Percentiles rank a stretch among this genome's conserved stretches.
Evolutionary conservation across 2,888 invertebrate genomes (phyloP).

Genomic region (Ryuthela nishihirai): DNA sequence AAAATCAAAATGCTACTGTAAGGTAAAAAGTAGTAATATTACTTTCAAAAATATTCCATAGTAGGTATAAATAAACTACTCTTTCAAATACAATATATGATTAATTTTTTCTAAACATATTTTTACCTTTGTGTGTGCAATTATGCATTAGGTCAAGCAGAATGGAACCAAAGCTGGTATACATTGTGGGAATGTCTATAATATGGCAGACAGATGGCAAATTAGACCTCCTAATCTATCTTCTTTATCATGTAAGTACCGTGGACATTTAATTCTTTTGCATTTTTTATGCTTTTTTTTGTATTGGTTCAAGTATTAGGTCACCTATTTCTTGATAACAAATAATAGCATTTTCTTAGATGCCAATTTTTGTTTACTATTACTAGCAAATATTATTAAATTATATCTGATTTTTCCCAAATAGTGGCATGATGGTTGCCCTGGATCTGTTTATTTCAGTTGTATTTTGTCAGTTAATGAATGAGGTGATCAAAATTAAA

Average conservation of each 20-base stretch:
- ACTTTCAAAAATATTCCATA: too few relatives aligned
- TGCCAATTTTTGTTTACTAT: too few relatives aligned
- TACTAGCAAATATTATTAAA: too few relatives aligned
- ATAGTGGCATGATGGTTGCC: too few relatives aligned
- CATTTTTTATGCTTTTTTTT: background rate
- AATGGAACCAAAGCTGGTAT: constrained; percentile 50
- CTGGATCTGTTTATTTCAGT: background rate
- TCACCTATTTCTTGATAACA: too few relatives aligned
- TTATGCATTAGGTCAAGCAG: background rate
- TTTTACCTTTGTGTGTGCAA: background rate
- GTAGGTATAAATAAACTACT: too few relatives aligned
- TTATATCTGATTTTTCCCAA: too few relatives aligned
- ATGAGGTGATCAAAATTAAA: background rate
- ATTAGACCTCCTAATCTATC: constrained; percentile 62
- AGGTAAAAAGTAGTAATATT: too few relatives aligned
- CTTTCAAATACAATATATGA: background rate
- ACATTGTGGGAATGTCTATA: constrained; percentile 64
- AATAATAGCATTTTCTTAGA: too few relatives aligned
- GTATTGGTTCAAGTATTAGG: background rate
- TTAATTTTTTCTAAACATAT: background rate
- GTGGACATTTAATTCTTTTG: constrained; percentile 5
- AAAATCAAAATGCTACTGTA: too few relatives aligned
- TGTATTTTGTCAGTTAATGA: background rate
- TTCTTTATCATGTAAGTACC: constrained; percentile 60
- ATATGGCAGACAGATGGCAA: constrained; percentile 60